Base-by-base conservation (phyloP, 1,140 invertebrate genomes). In the Whitmania pigra region DNA sequence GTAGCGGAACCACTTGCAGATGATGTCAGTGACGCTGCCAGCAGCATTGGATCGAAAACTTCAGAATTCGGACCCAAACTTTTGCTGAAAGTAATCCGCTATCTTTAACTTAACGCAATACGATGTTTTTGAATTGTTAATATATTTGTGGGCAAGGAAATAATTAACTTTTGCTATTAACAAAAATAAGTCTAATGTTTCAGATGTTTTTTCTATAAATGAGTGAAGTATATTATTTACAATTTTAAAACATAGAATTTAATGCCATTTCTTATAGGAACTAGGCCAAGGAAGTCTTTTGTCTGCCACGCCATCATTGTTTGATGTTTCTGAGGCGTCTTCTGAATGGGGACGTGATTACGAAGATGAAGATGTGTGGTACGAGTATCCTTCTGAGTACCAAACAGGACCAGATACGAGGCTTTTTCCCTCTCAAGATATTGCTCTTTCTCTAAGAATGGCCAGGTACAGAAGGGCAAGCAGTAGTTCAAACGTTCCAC, bases 281-380 rank as follows among this genome's bases (percentile, higher is more conserved):
- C 20, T 70, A n/a, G 69, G 69, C 13, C 69, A 36, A 70, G 22
- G 36, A 7, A 70, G 22, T 54, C 53, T 70, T 53, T 22, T 70
- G n/a, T 70, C 69, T 53, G 53, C 31, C 9, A 57, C 40, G 36
- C 63, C 73, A 22, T 63, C 73, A 2, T 68, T 69, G 15, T 25
- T 60, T 5, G 63, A 43, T 36, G 73, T 69, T 18, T 72, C 70
- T 18, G 73, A 55, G 17, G 40, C 43, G 9, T 72, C 73, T 53
- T 78, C 77, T 18, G 75, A 77, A 60, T 76, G 74, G 53, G 80
- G 78, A 55, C 78, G 80, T 63, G 76, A 81, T 68, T 81, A 76
- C 67, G 75, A 79, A 40, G 80, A 82, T 71, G 76, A 80, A 43
- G 78, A 82, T 66, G 77, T 78, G 13, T 80, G 80, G 78, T 79